A percentile compares a stretch with the other conserved stretches of the same genome.
Evolutionary conservation across 2,888 invertebrate species (phyloP).

Genomic region (Ochlodes sylvanus): DNA sequence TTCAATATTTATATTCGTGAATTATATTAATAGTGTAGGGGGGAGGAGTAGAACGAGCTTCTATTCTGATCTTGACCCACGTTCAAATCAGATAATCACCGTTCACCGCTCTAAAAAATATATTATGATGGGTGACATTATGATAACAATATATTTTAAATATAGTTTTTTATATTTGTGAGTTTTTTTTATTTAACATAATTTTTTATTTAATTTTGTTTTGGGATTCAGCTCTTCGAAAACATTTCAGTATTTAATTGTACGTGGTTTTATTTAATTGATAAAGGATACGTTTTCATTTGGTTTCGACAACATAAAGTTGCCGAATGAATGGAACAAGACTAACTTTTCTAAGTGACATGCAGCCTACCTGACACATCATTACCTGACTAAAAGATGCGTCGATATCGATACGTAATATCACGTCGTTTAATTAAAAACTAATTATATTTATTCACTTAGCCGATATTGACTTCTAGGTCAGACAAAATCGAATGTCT

Average conservation of each 20-base stretch:
- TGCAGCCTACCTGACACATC: too few relatives aligned
- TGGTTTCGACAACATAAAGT: too few relatives aligned
- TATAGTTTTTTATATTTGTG: not conserved
- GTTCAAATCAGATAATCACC: constrained; percentile 11
- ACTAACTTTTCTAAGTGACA: too few relatives aligned
- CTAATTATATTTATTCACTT: not conserved
- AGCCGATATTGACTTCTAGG: not conserved
- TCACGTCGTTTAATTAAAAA: not conserved
- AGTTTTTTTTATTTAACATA: not conserved
- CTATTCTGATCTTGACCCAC: constrained; percentile 5
- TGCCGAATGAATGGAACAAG: too few relatives aligned
- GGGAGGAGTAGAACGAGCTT: constrained; percentile 20
- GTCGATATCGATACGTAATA: too few relatives aligned
- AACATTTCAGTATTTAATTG: not conserved
- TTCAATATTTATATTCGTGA: constrained; percentile 21
- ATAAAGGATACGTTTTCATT: not conserved
- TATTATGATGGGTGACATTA: not conserved
- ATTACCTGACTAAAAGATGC: too few relatives aligned
- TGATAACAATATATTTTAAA: not conserved
- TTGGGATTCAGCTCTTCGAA: too few relatives aligned
- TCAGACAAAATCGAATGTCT: constrained; percentile 2
- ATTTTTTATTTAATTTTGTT: too few relatives aligned
- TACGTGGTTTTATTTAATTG: not conserved
- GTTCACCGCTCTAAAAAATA: constrained; percentile 1
- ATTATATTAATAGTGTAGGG: constrained; percentile 14